Evolutionary conservation across 2,888 invertebrate genomes (phyloP), one percentile per base, ranked within the genome.

Genomic region (Protophormia terraenovae): DNA sequence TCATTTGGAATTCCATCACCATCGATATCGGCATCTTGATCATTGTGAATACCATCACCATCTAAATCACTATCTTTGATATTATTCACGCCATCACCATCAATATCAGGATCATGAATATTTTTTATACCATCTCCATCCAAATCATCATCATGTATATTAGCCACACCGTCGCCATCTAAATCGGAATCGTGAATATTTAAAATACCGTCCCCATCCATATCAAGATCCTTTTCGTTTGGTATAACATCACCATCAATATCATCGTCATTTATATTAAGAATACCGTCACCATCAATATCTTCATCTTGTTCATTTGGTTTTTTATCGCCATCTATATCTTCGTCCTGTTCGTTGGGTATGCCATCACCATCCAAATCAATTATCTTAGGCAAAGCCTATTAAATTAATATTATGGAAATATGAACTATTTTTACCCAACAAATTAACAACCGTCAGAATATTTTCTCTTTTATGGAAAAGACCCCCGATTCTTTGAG

Each of bases 1-100:
- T 75, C 76, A 55, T 85, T 93, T 89, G 58, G 92, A 93, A 84
- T 86, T 10, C 88, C 88, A 89, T 93, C 94, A 55, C 93, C 91
- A 83, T 94, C 88, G 22, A 88, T 87, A 24, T 88, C 88, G 16
- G 87, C 76, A 93, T 84, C 88, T 10, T 94, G 93, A 88, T 94
- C 86, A 60, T 87, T 87, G 8, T 83, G 83, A 55, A 87, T 83
- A 3, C 88, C 88, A 89, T 93, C 94, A 29, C 93, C 91, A 83
- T 94, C 87, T 10, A 88, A 87, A 29, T 88, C 88, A 69, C 87
- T 86, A 55, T 89, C 87, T 8, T 87, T 93, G 88, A 94, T 67
- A 78, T 88, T 87, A 10, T 84, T 82, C 1, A 87, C 72, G 2
- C 87, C 87, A 60, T 87, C 91, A 22, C 89, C 90, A 38, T 90